These are phyloP conservation scores for Anticlea derivata DNA, from an alignment of 2,888 invertebrate species.

Conservation along the genomic window DNA sequence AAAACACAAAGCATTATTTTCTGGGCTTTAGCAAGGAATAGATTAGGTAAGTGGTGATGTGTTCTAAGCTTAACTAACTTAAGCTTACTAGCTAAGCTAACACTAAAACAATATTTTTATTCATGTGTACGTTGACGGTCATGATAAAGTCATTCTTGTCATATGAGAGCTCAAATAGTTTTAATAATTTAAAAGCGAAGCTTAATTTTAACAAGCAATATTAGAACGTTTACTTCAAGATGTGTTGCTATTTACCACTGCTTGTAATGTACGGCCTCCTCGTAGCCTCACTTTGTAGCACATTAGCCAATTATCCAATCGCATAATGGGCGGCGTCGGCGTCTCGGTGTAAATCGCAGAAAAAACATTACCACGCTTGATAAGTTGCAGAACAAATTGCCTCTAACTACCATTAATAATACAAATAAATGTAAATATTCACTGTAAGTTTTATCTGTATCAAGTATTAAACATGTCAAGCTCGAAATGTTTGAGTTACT, in stretches of 20 bases:
- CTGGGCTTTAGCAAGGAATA: background rate
- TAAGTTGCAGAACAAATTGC: slow-evolving; percentile 60
- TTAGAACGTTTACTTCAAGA: background rate
- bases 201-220: background rate
- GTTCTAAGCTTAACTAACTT: no score
- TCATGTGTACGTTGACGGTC: no score
- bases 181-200: background rate
- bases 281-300: slow-evolving; percentile 14
- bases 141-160: no score
- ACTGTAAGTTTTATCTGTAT: slow-evolving; percentile 33
- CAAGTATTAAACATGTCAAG: slow-evolving; percentile 33
- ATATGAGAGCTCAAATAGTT: no score
- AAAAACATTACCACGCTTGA: slow-evolving; percentile 52
- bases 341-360: slow-evolving; percentile 43
- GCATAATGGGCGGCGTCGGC: slow-evolving; percentile 22
- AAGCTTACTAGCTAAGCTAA: no score
- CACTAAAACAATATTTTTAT: background rate
- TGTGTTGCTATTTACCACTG: background rate
- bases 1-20: background rate
- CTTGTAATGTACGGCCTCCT: slow-evolving; percentile 9
- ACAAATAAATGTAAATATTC: slow-evolving; percentile 36
- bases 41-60: background rate
- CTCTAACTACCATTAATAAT: slow-evolving; percentile 49
- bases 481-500: slow-evolving; percentile 33
- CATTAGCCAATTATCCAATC: slow-evolving; percentile 34